Conservation (phyloP, 1,140 invertebrate species). For the Rhynchophorus ferrugineus region DNA sequence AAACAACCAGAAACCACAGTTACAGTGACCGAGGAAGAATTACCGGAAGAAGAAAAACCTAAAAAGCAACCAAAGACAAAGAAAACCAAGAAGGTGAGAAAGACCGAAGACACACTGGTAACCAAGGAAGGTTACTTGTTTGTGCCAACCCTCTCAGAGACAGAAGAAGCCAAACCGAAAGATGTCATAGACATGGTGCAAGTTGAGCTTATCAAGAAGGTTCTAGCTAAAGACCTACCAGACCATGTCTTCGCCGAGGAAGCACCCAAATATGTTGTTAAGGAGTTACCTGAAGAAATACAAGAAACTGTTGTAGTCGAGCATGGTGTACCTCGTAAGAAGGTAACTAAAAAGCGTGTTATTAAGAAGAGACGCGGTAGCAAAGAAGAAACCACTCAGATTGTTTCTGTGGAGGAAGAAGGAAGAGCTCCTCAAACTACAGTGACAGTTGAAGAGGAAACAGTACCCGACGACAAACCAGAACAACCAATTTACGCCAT, state of each 20-base stretch:
- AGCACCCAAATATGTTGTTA: conserved; percentile 19
- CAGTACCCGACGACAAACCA: conserved; percentile 1
- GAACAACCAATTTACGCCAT: conserved; percentile 12
- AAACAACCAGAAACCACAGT: conserved; percentile 31
- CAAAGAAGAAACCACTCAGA: conserved; percentile 38
- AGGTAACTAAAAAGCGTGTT: conserved; percentile 29
- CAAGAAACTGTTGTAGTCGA: conserved; percentile 24
- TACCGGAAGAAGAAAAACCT: conserved; percentile 27
- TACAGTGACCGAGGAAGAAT: conserved; percentile 17
- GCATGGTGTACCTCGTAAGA: conserved; percentile 24
- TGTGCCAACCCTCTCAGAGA: conserved; percentile 26
- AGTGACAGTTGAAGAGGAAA: conserved; percentile 31
- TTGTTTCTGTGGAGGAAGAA: conserved; percentile 36
- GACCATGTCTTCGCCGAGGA: conserved; percentile 19
- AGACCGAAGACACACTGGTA: conserved; percentile 21
- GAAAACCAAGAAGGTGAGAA: conserved; percentile 31
- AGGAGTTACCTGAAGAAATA: conserved; percentile 35
- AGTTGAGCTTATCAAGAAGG: conserved; percentile 20
- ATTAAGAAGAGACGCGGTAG: conserved; percentile 32
- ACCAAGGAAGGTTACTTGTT: conserved; percentile 24
- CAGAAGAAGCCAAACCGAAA: conserved; percentile 16
- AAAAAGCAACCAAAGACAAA: conserved; percentile 28
- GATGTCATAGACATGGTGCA: conserved; percentile 29
- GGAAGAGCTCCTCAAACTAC: conserved; percentile 35
- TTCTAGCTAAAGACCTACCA: conserved; percentile 17